phyloP scores from a whole-genome alignment of 2,888 invertebrate genomes.

The Lottia scabra region DNA sequence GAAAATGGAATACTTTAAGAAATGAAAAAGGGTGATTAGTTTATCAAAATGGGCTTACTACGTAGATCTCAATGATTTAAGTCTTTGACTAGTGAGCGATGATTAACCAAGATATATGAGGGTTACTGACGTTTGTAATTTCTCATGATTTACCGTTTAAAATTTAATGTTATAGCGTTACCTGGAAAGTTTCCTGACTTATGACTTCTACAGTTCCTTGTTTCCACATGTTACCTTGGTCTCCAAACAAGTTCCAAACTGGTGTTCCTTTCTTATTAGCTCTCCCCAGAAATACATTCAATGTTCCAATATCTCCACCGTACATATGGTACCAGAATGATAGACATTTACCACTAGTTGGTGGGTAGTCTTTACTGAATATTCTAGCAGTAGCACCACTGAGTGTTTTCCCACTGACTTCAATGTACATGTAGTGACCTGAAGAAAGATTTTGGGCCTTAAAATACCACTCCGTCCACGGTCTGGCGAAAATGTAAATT shows the following conservation, averaged over 20 bases:
- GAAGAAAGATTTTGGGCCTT: no score
- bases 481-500: no score
- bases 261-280: not conserved
- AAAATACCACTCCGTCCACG: no score
- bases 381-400: slow-evolving; percentile 72
- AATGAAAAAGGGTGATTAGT: no score
- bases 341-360: slow-evolving; percentile 39
- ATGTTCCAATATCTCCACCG: slow-evolving; percentile 32
- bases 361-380: slow-evolving; percentile 27
- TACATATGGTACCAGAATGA: slow-evolving; percentile 54
- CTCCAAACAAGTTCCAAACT: slow-evolving; percentile 43
- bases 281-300: slow-evolving; percentile 4
- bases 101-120: no score
- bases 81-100: no score
- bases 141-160: no score
- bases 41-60: no score
- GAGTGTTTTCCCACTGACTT: slow-evolving; percentile 71
- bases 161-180: no score
- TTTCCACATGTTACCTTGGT: slow-evolving; percentile 52
- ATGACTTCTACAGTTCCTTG: slow-evolving; percentile 41
- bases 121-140: no score
- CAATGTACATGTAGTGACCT: slow-evolving; percentile 45
- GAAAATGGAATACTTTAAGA: no score
- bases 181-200: slow-evolving; percentile 21
- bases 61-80: no score